phyloP scores from a whole-genome alignment of 2,797 vertebrate species.

The Brachymystax lenok region DNA sequence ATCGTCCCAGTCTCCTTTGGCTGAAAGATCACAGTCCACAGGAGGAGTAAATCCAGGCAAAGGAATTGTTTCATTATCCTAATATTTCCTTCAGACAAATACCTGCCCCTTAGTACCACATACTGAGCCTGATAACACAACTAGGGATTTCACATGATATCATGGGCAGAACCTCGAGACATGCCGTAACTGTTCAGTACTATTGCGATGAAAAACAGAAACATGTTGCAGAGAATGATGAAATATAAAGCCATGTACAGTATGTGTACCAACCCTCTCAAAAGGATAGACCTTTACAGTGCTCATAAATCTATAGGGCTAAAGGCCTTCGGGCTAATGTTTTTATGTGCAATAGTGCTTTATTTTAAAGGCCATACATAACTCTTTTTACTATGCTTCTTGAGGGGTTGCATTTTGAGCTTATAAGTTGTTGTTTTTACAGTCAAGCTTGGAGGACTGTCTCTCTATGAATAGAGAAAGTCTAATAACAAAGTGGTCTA shows the following conservation, averaged over 20 bases:
- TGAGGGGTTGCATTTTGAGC: slow-evolving; percentile 47
- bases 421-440: slow-evolving; percentile 62
- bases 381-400: slow-evolving; percentile 46
- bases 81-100: slow-evolving; percentile 75
- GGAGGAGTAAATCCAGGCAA: slow-evolving; percentile 81
- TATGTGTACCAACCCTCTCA: slow-evolving; percentile 39
- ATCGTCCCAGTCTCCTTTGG: slow-evolving; percentile 70
- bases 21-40: slow-evolving; percentile 66
- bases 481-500: slow-evolving; percentile 56
- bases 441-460: slow-evolving; percentile 48
- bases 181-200: slow-evolving; percentile 22
- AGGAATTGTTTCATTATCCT: slow-evolving; percentile 69
- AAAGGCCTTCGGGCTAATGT: slow-evolving; percentile 39
- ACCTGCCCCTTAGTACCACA: slow-evolving; percentile 15
- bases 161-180: slow-evolving; percentile 16
- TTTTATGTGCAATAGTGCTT: slow-evolving; percentile 56
- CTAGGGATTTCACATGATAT: slow-evolving; percentile 28
- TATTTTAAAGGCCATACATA: slow-evolving; percentile 54
- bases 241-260: slow-evolving; percentile 44
- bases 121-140: slow-evolving; percentile 15
- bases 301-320: slow-evolving; percentile 54
- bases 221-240: slow-evolving; percentile 31
- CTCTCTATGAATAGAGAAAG: slow-evolving; percentile 43
- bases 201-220: slow-evolving; percentile 62
- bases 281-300: slow-evolving; percentile 36